These are phyloP conservation scores for Dolichallabes microphthalmus DNA, from an alignment of 2,113 vertebrate species.

Conservation along the genomic window DNA sequence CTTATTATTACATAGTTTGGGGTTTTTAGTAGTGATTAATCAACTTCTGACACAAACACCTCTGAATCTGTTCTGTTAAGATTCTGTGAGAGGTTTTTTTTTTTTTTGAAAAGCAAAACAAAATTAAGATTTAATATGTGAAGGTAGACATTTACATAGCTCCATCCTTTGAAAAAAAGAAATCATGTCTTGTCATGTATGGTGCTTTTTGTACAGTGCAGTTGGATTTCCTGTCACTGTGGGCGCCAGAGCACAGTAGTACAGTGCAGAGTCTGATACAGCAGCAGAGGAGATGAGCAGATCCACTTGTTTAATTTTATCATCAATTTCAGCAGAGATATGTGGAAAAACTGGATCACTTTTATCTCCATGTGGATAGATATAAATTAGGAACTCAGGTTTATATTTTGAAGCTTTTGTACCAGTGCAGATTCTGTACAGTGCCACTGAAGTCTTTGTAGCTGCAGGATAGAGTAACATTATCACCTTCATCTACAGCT, in stretches of 20 bases:
- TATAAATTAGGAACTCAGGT: slow-evolving; percentile 23
- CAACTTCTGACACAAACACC: too few species aligned
- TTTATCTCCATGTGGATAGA: not conserved
- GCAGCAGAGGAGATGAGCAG: slow-evolving; percentile 31
- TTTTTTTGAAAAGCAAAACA: too few species aligned
- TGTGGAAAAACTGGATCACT: not conserved
- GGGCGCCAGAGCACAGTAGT: not conserved
- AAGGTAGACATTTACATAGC: too few species aligned
- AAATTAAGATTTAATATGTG: too few species aligned
- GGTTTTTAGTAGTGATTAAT: too few species aligned
- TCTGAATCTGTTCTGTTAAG: too few species aligned
- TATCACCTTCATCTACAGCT: slow-evolving; percentile 14
- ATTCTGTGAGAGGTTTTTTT: too few species aligned
- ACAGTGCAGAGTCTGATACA: slow-evolving; percentile 32
- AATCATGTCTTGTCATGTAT: too few species aligned
- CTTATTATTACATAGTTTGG: too few species aligned
- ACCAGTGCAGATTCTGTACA: slow-evolving; percentile 14
- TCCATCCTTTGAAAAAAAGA: too few species aligned
- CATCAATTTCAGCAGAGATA: not conserved
- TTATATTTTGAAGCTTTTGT: slow-evolving; percentile 18
- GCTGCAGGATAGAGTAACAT: slow-evolving; percentile 14
- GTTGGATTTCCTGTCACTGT: not conserved
- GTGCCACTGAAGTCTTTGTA: not conserved
- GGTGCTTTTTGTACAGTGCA: not conserved
- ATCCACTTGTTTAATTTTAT: not conserved